These are phyloP conservation scores for Apocheima hispidaria DNA, from an alignment of 2,888 invertebrate species.

Conservation along the genomic window DNA sequence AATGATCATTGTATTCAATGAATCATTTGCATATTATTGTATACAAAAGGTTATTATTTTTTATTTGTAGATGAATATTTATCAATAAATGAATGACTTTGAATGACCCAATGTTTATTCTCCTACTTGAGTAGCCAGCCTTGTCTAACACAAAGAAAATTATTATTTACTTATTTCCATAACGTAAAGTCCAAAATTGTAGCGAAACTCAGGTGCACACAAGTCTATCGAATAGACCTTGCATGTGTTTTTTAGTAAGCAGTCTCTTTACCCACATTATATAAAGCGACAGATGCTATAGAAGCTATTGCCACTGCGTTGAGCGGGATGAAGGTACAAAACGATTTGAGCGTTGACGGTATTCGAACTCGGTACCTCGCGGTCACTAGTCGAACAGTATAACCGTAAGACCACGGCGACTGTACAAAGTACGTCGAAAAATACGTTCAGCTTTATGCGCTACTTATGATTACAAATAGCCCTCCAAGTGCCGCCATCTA, in stretches of 20 bases:
- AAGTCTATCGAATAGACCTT: conserved; percentile 63
- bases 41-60: too few species aligned
- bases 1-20: too few species aligned
- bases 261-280: conserved; percentile 62
- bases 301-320: conserved; percentile 66
- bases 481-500: background rate
- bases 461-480: background rate
- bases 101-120: too few species aligned
- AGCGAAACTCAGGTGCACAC: conserved; percentile 74
- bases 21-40: too few species aligned
- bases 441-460: background rate
- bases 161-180: background rate
- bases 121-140: too few species aligned
- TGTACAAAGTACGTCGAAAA: background rate
- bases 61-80: too few species aligned
- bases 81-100: too few species aligned
- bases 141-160: background rate
- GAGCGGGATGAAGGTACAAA: conserved; percentile 53
- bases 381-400: conserved; percentile 10
- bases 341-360: background rate
- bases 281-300: conserved; percentile 55
- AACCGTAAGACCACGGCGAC: conserved; percentile 18
- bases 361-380: conserved; percentile 33
- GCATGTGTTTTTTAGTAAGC: conserved; percentile 76
- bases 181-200: conserved; percentile 49